These are phyloP conservation scores for Chloroceryle aenea DNA, from an alignment of 2,113 vertebrate genomes.

Conservation along the genomic window DNA sequence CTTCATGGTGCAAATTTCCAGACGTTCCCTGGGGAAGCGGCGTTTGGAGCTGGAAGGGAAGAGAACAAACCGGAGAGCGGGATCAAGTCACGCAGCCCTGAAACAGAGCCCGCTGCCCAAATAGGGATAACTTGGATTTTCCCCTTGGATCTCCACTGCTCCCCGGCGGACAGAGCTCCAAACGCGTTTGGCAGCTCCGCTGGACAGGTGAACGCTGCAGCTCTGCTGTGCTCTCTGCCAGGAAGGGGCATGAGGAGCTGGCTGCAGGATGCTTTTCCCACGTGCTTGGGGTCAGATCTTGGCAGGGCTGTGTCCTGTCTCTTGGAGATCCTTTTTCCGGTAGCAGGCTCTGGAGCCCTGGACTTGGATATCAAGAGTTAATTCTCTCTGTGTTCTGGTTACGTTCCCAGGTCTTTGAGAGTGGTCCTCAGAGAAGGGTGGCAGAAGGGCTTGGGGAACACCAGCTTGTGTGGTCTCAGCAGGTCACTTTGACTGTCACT, in stretches of 20 bases:
- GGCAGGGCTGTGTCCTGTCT: background rate
- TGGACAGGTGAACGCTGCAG: background rate
- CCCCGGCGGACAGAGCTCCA: accelerated
- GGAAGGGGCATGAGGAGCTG: background rate
- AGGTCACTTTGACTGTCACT: background rate
- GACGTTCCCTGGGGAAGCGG: conserved; percentile 54
- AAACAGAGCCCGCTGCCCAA: background rate
- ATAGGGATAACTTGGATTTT: background rate
- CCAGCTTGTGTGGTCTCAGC: background rate
- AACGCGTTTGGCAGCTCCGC: background rate
- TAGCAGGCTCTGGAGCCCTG: background rate
- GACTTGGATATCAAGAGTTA: background rate
- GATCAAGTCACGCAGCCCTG: background rate
- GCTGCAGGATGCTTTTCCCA: background rate
- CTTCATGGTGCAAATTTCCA: conserved; percentile 72
- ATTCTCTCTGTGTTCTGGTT: background rate
- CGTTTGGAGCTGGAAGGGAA: background rate
- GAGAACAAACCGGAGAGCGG: background rate
- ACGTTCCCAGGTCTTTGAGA: background rate
- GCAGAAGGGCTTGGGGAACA: background rate
- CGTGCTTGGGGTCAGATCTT: background rate
- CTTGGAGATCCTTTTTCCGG: background rate
- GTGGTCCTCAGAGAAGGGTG: background rate
- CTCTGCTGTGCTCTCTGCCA: background rate
- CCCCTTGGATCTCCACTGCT: conserved; percentile 18